Evolutionary conservation across 2,797 vertebrate genomes (phyloP).

Genomic region (Mus spretus): DNA sequence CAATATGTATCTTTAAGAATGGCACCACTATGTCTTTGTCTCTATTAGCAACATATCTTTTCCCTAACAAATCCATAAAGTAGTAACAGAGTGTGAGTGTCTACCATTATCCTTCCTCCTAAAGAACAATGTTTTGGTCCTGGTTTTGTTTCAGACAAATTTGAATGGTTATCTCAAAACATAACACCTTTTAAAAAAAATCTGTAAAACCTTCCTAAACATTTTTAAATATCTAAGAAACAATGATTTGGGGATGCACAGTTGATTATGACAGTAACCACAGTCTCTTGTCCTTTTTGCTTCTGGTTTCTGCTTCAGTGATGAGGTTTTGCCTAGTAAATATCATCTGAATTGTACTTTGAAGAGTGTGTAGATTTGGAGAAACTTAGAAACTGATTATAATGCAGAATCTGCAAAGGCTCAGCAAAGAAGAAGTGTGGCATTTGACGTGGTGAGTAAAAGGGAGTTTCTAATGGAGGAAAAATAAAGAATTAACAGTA

Average conservation of each 20-base stretch:
- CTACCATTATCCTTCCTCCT: not conserved
- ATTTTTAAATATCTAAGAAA: slow-evolving; percentile 35
- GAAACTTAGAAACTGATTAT: not conserved
- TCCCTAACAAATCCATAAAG: not conserved
- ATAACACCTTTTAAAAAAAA: not conserved
- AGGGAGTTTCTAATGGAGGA: not conserved
- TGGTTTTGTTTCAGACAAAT: not conserved
- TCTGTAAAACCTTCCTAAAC: not conserved
- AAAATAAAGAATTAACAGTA: not conserved
- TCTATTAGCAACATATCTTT: not conserved
- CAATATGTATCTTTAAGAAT: not conserved
- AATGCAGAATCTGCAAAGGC: not conserved
- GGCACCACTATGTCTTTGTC: not conserved
- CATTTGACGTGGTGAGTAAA: not conserved
- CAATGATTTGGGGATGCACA: not conserved
- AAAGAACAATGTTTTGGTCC: not conserved
- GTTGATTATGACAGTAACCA: not conserved
- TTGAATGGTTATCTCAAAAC: not conserved
- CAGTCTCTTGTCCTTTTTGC: not conserved
- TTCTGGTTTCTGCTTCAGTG: not conserved
- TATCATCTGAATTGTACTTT: not conserved
- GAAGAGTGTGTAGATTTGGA: not conserved
- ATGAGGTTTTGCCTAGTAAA: not conserved
- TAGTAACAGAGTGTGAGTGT: not conserved
- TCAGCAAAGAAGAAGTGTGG: not conserved